Conservation (phyloP, 2,888 invertebrate species). For the Cybosia mesomella region DNA sequence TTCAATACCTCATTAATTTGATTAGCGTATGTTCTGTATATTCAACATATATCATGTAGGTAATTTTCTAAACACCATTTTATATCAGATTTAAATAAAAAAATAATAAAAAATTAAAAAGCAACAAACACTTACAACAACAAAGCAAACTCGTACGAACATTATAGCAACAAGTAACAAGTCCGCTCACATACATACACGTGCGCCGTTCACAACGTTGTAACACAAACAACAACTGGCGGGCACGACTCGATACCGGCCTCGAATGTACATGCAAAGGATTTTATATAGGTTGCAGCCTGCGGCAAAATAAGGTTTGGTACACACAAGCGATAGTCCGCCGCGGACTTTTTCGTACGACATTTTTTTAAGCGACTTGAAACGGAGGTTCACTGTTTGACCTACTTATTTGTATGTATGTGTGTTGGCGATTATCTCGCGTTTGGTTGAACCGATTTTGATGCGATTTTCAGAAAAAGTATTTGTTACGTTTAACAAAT, state of each 20-base stretch:
- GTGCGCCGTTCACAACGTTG: background rate
- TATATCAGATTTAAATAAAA: background rate
- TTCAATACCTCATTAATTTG: no score
- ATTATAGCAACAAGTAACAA: constrained; percentile 26
- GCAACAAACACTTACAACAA: constrained; percentile 35
- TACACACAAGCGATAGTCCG: constrained; percentile 1
- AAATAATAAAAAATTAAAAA: background rate
- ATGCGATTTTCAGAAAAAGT: no score
- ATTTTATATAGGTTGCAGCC: constrained; percentile 9
- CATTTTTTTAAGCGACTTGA: no score
- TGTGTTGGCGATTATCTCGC: no score
- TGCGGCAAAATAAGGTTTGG: background rate
- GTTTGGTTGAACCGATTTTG: no score
- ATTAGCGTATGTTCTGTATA: no score
- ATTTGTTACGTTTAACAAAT: no score
- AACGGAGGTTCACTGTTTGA: no score
- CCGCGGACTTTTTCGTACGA: background rate
- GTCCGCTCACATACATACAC: constrained; percentile 4
- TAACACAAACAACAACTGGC: constrained; percentile 11
- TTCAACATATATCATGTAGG: no score
- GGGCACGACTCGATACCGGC: background rate
- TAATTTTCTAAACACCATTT: no score
- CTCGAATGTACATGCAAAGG: constrained; percentile 2
- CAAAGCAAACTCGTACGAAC: constrained; percentile 37
- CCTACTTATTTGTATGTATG: no score